Percentiles rank a stretch among this genome's conserved stretches.
Evolutionary conservation across 2,888 invertebrate species (phyloP).

Genomic region (Protodeltote pygarga): DNA sequence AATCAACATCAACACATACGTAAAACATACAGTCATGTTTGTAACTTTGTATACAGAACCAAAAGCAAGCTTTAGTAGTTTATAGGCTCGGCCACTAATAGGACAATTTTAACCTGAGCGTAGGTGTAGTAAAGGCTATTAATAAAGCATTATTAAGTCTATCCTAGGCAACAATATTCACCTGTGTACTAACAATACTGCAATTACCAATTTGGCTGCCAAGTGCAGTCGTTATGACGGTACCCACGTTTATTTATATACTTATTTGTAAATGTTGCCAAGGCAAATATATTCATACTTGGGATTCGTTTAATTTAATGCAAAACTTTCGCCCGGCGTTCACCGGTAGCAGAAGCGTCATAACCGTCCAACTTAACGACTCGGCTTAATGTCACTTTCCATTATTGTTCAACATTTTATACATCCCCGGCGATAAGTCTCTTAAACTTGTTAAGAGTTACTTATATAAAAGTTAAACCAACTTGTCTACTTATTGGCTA

Average conservation of each 20-base stretch:
- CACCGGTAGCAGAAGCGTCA: constrained; percentile 7
- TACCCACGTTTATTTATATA: constrained; percentile 14
- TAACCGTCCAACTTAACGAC: constrained; percentile 28
- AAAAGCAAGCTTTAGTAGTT: too few species aligned
- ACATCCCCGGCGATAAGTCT: constrained; percentile 3
- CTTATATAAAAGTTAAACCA: background rate
- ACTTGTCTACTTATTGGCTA: background rate
- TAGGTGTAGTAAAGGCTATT: background rate
- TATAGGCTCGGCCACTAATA: background rate
- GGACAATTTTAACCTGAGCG: background rate
- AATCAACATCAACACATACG: too few species aligned
- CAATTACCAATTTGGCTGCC: constrained; percentile 18
- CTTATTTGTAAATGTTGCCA: constrained; percentile 9
- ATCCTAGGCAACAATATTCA: constrained; percentile 5
- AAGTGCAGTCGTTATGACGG: constrained; percentile 9
- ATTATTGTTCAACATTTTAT: constrained; percentile 14
- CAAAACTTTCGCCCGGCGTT: constrained; percentile 26
- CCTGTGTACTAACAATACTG: constrained; percentile 8
- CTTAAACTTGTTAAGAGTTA: background rate
- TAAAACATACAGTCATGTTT: too few species aligned
- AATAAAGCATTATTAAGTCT: background rate
- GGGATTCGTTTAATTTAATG: constrained; percentile 9
- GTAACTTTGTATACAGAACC: too few species aligned
- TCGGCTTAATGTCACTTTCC: constrained; percentile 19
- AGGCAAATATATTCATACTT: constrained; percentile 15